Conservation (phyloP, 2,888 invertebrate species). For the Polyploca ridens region DNA sequence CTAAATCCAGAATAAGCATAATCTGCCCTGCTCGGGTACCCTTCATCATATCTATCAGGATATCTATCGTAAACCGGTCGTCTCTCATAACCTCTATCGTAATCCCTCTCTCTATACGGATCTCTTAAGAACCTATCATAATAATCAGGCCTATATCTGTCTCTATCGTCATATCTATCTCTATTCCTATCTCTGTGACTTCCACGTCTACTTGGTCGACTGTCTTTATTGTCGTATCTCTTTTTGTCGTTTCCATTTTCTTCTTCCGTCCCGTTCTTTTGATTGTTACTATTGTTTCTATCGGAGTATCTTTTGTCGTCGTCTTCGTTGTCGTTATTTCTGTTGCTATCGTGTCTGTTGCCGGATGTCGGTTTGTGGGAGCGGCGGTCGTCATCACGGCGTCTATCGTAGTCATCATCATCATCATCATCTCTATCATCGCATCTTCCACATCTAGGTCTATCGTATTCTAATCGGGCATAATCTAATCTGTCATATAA, state of each 20-base stretch:
- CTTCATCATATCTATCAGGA: constrained; percentile 55
- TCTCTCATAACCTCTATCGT: constrained; percentile 55
- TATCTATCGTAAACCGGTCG: constrained; percentile 66
- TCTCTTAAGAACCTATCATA: constrained; percentile 74
- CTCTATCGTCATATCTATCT: constrained; percentile 66
- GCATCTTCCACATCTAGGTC: constrained; percentile 67
- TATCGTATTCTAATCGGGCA: constrained; percentile 49
- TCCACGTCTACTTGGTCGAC: constrained; percentile 51
- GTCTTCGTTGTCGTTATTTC: constrained; percentile 47
- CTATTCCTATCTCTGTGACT: constrained; percentile 52
- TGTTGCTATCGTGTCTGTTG: constrained; percentile 52
- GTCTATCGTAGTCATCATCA: constrained; percentile 25
- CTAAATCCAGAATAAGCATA: constrained; percentile 53
- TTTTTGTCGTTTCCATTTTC: constrained; percentile 57
- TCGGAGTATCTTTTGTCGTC: constrained; percentile 49
- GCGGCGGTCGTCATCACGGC: constrained; percentile 54
- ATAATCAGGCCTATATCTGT: constrained; percentile 73
- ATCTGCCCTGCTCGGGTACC: constrained; percentile 51
- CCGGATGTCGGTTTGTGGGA: constrained; percentile 64
- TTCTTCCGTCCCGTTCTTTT: constrained; percentile 67
- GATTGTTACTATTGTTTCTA: constrained; percentile 40
- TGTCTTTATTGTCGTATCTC: constrained; percentile 57
- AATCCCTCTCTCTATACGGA: constrained; percentile 66
- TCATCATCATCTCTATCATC: constrained; percentile 48
- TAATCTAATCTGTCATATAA: constrained; percentile 57